These are phyloP conservation scores for Pardosa pseudoannulata DNA, from an alignment of 2,888 invertebrate genomes.

Conservation along the genomic window DNA sequence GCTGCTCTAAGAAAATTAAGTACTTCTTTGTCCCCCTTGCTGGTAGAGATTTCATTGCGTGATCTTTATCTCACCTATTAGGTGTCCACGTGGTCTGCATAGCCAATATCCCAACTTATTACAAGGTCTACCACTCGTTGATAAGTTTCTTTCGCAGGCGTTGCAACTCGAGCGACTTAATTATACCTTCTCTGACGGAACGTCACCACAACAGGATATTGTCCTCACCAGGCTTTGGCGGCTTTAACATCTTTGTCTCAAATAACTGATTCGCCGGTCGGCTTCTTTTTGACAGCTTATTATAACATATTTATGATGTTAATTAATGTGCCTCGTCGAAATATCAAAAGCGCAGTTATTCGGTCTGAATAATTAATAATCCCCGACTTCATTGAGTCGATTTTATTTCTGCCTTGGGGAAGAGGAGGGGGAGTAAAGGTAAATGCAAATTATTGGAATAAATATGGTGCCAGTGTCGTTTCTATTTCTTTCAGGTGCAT, in stretches of 20 bases:
- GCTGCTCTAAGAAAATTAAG: too few species aligned
- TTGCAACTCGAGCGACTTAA: slow-evolving; percentile 46
- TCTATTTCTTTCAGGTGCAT: too few species aligned
- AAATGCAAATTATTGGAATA: too few species aligned
- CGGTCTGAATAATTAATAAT: slow-evolving; percentile 38
- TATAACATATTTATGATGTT: slow-evolving; percentile 63
- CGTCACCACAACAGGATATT: slow-evolving; percentile 63
- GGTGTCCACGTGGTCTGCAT: slow-evolving; percentile 48
- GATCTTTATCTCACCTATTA: slow-evolving; percentile 20
- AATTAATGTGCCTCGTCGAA: slow-evolving; percentile 22
- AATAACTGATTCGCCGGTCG: slow-evolving; percentile 40
- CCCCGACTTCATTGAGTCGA: background rate
- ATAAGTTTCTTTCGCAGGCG: slow-evolving; percentile 42
- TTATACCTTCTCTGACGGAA: slow-evolving; percentile 42
- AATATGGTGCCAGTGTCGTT: too few species aligned
- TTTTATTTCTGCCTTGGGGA: background rate
- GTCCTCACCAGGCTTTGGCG: slow-evolving; percentile 51
- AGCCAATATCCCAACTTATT: slow-evolving; percentile 26
- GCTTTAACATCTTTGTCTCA: slow-evolving; percentile 55
- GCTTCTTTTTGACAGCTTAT: slow-evolving; percentile 56
- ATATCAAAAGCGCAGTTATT: slow-evolving; percentile 31
- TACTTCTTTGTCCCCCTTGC: too few species aligned
- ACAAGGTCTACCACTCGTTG: slow-evolving; percentile 20
- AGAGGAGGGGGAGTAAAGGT: too few species aligned
- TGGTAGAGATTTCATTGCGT: slow-evolving; percentile 27